phyloP scores from a whole-genome alignment of 2,888 invertebrate species.

The Drosophila demipolita region DNA sequence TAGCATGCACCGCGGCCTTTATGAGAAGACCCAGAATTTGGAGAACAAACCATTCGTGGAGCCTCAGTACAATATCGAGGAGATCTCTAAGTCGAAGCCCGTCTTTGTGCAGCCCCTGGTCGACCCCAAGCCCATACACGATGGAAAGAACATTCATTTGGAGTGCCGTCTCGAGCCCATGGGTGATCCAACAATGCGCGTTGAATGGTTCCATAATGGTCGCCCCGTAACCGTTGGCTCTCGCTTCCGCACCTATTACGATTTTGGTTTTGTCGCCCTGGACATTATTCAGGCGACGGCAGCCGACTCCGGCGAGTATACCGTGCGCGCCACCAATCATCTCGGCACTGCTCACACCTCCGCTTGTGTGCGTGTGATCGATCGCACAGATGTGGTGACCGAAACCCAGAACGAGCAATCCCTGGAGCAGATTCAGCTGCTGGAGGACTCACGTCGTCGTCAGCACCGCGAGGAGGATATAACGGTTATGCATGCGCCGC shows the following conservation, averaged over 20 bases:
- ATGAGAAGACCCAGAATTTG: constrained; percentile 94
- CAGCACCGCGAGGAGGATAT: constrained; percentile 92
- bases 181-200: constrained; percentile 98
- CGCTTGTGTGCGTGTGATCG: constrained; percentile 94
- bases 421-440: constrained; percentile 94
- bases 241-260: constrained; percentile 97
- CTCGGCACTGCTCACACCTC: constrained; percentile 96
- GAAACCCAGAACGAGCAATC: constrained; percentile 97
- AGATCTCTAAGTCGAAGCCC: constrained; percentile 97
- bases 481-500: constrained; percentile 93
- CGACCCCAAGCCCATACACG: constrained; percentile 93
- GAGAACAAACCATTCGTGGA: constrained; percentile 94
- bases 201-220: constrained; percentile 98
- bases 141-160: constrained; percentile 95
- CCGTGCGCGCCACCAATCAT: constrained; percentile 96
- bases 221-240: constrained; percentile 94
- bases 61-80: constrained; percentile 95
- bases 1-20: constrained; percentile 94
- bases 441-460: constrained; percentile 92
- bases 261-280: constrained; percentile 98
- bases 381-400: constrained; percentile 92
- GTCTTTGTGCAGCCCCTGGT: constrained; percentile 95
- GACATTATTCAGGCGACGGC: constrained; percentile 97
- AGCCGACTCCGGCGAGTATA: constrained; percentile 98
- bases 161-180: constrained; percentile 97